Base-by-base conservation (phyloP, 2,888 invertebrate genomes). In the Brachyptera risi region DNA sequence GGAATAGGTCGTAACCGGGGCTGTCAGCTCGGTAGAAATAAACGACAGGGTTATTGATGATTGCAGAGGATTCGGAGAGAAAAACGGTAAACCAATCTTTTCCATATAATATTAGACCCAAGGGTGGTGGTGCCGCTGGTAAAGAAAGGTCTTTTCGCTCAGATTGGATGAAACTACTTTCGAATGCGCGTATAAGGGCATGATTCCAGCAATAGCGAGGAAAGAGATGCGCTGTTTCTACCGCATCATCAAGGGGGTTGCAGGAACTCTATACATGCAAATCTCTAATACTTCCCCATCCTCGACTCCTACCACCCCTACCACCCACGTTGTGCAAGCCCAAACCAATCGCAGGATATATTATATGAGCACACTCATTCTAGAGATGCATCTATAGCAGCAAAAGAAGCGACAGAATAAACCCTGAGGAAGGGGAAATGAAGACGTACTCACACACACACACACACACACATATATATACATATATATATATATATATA, bases 111-210 rank as follows among this genome's bases (percentile, higher is more conserved):
- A 61, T 61, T 57, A 61, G 59, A 40, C 51, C 38, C 62, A 3
- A 23, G 49, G 54, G 61, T 23, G 49, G 58, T 23, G 59, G 57
- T 38, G 54, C 35, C 19, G n/a, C 17, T 11, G 56, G 56, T 31
- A 42, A 0, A 11, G 31, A 26, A n/a, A 24, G 23, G 51, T 24
- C 51, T 56, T 61, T 62, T 51, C 38, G 37, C 23, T 54, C 44
- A 63, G 63, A 63, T 63, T 63, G 63, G 63, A 60, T 58, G 58
- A 44, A 58, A 62, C 59, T 59, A 58, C 54, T 54, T 54, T 54
- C 35, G 54, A 37, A 54, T 54, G 54, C 47, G 42, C 17, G 4
- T 44, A 23, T 47, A 47, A 47, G 47, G 19, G 35, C 54, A 35
- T 54, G 54, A 37, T 54, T 54, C 37, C 35, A 35, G 54, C 54